Evolutionary conservation across 2,888 invertebrate species (phyloP), one percentile per base, ranked within the genome.

Genomic region (Asteroscopus sphinx): DNA sequence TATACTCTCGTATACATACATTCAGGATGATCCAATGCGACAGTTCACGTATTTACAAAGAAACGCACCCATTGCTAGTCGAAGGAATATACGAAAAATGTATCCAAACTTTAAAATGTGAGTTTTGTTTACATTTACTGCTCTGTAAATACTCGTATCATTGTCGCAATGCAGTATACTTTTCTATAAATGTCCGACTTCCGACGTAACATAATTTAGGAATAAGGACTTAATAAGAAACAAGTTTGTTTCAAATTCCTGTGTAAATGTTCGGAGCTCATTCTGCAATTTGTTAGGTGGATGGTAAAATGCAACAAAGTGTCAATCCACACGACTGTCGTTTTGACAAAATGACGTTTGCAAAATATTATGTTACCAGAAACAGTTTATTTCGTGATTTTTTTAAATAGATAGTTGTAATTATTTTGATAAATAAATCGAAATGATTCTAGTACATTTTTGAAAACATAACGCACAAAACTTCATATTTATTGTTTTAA

Each of bases 151-250:
- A 63, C 25, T 25, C 25, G 25, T 25, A 25, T 16, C 46, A 45
- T 36, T 62, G 65, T 72, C 72, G 69, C 77, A 77, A 17, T 77
- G 75, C 77, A 74, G 75, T 66, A 49, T 49, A 40, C 40, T 55
- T 62, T 56, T 58, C 61, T 44, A 66, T 66, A 66, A n/a, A n/a
- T n/a, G n/a, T 48, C 40, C 35, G 7, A 56, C 42, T 39, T 16
- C 33, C 39, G n/a, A 68, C 41, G 12, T 45, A 60, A 65, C 37
- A 39, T 60, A 42, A 58, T 58, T 58, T 35, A 44, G 28, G 30
- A 42, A 42, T 55, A 55, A 59, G 17, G 51, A 52, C 40, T 63
- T 61, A 55, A 52, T 63, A 57, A 58, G 48, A 51, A 49, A 40
- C 42, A 59, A 63, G 33, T 62, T 51, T 15, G 45, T 61, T 64